Percentiles rank a stretch among this genome's conserved stretches.
These are phyloP conservation scores for Furnarius figulus DNA, from an alignment of 2,113 vertebrate genomes.

Conservation along the genomic window DNA sequence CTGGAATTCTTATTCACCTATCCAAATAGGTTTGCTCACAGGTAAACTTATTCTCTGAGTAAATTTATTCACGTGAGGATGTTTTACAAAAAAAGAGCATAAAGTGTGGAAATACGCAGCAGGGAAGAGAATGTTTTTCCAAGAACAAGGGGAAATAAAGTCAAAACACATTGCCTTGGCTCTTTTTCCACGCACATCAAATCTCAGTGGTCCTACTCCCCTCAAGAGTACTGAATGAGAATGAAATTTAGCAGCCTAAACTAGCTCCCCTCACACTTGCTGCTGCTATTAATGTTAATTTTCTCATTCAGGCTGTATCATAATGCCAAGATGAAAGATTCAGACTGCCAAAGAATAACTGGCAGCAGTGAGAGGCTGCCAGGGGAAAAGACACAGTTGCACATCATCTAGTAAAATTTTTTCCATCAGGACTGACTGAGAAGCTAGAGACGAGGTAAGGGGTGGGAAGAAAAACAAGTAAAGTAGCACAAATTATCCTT, in stretches of 20 bases:
- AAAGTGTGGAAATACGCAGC: neutral
- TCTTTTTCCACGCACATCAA: neutral
- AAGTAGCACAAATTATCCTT: neutral
- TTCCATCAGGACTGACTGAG: neutral
- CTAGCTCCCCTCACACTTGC: constrained; percentile 3
- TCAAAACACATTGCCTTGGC: neutral
- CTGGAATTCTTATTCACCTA: neutral
- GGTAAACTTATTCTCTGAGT: neutral
- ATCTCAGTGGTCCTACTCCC: neutral
- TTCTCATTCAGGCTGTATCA: constrained; percentile 43
- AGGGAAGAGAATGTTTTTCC: neutral
- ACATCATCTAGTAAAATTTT: constrained; percentile 4
- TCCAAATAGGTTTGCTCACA: neutral
- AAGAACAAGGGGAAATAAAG: constrained; percentile 12
- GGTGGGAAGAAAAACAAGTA: neutral
- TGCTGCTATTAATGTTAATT: constrained; percentile 53
- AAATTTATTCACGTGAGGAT: neutral
- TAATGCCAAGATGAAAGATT: constrained; percentile 57
- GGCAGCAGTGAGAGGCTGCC: neutral
- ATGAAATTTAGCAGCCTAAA: constrained; percentile 35
- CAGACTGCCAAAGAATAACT: constrained; percentile 36
- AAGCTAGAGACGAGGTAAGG: neutral
- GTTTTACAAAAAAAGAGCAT: neutral
- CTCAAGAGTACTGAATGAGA: neutral
- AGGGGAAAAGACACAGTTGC: constrained; percentile 19